Conservation (phyloP, 2,888 invertebrate genomes). For the Agriopis aurantiaria region DNA sequence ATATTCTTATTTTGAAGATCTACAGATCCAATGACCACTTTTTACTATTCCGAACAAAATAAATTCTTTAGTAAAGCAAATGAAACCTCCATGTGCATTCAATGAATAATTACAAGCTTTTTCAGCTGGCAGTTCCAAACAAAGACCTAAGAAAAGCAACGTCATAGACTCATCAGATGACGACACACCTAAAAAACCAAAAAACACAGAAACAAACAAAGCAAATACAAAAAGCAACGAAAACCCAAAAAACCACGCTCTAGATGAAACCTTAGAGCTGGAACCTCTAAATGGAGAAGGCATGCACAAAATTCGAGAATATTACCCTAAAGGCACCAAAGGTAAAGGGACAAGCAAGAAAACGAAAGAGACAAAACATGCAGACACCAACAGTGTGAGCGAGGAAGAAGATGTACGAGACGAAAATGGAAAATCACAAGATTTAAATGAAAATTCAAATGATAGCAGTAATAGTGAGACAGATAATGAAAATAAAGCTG, state of each 20-base stretch:
- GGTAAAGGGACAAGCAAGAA: constrained; percentile 64
- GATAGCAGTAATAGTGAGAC: not conserved
- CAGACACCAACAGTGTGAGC: not conserved
- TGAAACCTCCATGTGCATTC: too few relatives aligned
- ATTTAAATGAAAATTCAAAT: not conserved
- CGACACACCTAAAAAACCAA: constrained; percentile 25
- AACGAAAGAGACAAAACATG: constrained; percentile 48
- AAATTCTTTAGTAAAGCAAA: too few relatives aligned
- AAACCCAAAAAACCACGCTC: constrained; percentile 60
- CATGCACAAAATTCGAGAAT: constrained; percentile 77
- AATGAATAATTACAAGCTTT: too few relatives aligned
- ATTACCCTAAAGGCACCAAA: constrained; percentile 63
- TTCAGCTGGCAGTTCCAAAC: constrained; percentile 51
- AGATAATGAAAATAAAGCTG: not conserved
- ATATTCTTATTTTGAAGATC: too few relatives aligned
- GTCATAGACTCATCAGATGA: constrained; percentile 68
- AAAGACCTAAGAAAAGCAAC: constrained; percentile 58
- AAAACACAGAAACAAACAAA: not conserved
- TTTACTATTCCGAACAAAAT: too few relatives aligned
- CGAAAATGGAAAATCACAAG: not conserved
- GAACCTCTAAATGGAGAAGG: constrained; percentile 69
- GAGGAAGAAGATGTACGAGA: constrained; percentile 48
- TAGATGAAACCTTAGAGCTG: constrained; percentile 69
- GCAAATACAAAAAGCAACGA: constrained; percentile 26
- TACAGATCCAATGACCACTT: too few relatives aligned